Percentiles rank a stretch among this genome's conserved stretches.
Evolutionary conservation across 2,888 invertebrate species (phyloP).

Genomic region (Thelaira solivaga): DNA sequence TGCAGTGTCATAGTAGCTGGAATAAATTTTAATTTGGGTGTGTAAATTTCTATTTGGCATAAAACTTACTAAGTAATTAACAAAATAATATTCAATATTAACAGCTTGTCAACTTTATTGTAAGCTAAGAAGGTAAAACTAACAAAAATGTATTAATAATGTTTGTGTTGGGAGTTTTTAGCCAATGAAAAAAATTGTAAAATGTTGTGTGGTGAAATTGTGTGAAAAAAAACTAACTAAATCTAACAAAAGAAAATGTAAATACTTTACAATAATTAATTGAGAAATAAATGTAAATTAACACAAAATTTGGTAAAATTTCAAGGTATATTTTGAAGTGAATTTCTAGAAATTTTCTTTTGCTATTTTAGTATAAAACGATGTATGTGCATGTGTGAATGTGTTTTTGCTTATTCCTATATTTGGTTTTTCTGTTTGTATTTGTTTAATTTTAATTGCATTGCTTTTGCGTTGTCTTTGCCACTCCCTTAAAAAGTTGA

Average conservation of each 20-base stretch:
- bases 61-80: conserved; percentile 32
- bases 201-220: conserved; percentile 49
- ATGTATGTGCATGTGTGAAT: background rate
- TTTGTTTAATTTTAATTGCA: conserved; percentile 15
- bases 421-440: background rate
- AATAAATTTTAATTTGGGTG: conserved; percentile 48
- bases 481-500: conserved; percentile 51
- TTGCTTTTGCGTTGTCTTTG: conserved; percentile 50
- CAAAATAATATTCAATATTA: conserved; percentile 34
- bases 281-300: background rate
- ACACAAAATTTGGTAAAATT: background rate
- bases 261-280: no score
- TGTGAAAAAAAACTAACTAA: background rate
- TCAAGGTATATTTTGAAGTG: background rate
- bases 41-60: conserved; percentile 41
- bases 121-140: conserved; percentile 53
- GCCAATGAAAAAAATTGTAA: conserved; percentile 7
- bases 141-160: conserved; percentile 29
- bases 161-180: background rate
- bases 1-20: conserved; percentile 7
- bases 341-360: background rate
- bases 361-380: conserved; percentile 3
- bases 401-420: conserved; percentile 3
- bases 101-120: conserved; percentile 43
- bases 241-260: background rate